These are phyloP conservation scores for Bufo bufo DNA, from an alignment of 2,113 vertebrate species.

Conservation along the genomic window DNA sequence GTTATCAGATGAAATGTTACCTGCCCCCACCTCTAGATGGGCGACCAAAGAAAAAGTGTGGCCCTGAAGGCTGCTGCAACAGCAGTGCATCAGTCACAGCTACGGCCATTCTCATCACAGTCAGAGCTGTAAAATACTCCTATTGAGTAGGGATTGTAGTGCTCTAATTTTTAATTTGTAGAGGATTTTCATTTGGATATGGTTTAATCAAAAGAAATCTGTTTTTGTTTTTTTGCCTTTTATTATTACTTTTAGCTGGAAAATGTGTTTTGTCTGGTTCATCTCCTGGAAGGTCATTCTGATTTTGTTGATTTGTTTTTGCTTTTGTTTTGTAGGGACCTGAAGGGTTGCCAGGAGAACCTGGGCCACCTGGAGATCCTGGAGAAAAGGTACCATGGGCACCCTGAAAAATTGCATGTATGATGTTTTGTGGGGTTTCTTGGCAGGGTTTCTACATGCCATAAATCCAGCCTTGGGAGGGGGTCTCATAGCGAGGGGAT, in stretches of 20 bases:
- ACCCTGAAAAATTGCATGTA: background rate
- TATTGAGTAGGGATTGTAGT: background rate
- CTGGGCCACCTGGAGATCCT: constrained; percentile 79
- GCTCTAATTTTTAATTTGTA: background rate
- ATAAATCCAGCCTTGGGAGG: too few relatives aligned
- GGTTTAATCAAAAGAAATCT: background rate
- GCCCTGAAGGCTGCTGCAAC: background rate
- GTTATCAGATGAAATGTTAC: background rate
- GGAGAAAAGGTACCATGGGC: constrained; percentile 89
- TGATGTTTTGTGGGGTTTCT: background rate
- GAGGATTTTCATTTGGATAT: background rate
- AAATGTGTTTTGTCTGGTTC: background rate
- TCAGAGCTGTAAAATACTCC: background rate
- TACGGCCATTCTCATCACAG: background rate
- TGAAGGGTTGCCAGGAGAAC: constrained; percentile 82
- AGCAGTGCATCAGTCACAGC: background rate
- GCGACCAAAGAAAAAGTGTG: background rate
- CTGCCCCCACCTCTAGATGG: background rate
- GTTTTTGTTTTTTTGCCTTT: background rate
- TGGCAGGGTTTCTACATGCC: background rate
- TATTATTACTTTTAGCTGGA: background rate
- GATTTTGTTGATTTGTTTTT: constrained; percentile 36
- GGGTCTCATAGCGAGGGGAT: too few relatives aligned
- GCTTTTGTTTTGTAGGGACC: constrained; percentile 75
- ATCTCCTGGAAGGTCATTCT: background rate